A percentile compares a stretch with the other conserved stretches of the same genome.
These are phyloP conservation scores for Cataglyphis livida DNA, from an alignment of 2,888 invertebrate species.

Conservation along the genomic window DNA sequence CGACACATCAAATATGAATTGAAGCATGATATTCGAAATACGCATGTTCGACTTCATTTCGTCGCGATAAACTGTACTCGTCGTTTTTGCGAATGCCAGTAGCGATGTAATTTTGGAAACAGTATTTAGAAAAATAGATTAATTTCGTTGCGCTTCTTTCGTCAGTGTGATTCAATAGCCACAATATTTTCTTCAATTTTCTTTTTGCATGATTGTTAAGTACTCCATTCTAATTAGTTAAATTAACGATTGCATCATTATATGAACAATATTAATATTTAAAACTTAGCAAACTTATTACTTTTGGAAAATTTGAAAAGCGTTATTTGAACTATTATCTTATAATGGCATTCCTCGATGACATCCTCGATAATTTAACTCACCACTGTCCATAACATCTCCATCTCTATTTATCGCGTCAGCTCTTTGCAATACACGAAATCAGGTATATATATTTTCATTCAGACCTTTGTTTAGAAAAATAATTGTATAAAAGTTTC, in stretches of 20 bases:
- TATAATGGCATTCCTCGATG: neutral
- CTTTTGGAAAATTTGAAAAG: neutral
- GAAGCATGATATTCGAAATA: constrained; percentile 81
- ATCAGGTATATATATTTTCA: neutral
- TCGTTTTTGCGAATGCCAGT: constrained; percentile 8
- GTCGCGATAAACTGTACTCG: constrained; percentile 29
- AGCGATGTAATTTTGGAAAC: constrained; percentile 45
- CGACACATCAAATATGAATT: constrained; percentile 72
- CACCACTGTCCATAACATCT: constrained; percentile 27
- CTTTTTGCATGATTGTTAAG: constrained; percentile 18
- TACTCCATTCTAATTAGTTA: constrained; percentile 22
- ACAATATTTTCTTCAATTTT: constrained; percentile 6
- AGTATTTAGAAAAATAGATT: constrained; percentile 77
- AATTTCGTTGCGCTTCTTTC: constrained; percentile 62
- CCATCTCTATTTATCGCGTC: neutral
- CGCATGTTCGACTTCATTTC: constrained; percentile 58
- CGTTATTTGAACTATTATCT: neutral
- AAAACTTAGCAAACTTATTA: neutral
- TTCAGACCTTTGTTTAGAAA: neutral
- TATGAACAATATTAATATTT: constrained; percentile 1
- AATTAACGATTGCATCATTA: constrained; percentile 21
- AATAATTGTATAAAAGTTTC: neutral
- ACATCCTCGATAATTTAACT: neutral
- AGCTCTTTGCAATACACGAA: constrained; percentile 8
- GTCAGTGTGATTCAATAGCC: constrained; percentile 47